Conservation (phyloP, 1,140 invertebrate species). For the Glossosoma conforme region DNA sequence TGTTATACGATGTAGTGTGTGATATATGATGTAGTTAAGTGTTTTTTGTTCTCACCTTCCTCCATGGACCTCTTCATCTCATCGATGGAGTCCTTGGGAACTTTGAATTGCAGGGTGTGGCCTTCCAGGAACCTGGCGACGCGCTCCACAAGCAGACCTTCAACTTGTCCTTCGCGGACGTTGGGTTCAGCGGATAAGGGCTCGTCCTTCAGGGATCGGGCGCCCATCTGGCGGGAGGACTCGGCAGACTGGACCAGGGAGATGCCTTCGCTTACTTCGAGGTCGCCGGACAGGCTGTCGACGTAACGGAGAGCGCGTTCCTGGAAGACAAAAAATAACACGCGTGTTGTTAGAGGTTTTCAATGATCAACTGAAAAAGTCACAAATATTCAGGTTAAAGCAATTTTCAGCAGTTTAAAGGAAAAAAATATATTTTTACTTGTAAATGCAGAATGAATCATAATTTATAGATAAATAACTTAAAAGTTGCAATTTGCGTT, state of each 20-base stretch:
- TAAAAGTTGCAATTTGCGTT: too few relatives aligned
- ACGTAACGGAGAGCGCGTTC: constrained; percentile 63
- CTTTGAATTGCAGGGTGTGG: constrained; percentile 71
- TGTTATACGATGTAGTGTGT: too few relatives aligned
- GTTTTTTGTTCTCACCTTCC: constrained; percentile 58
- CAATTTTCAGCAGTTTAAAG: too few relatives aligned
- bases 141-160: constrained; percentile 68
- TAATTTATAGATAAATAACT: too few relatives aligned
- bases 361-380: too few relatives aligned
- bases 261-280: constrained; percentile 62
- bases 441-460: too few relatives aligned
- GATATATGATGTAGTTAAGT: too few relatives aligned
- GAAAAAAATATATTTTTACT: too few relatives aligned
- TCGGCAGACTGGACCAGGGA: constrained; percentile 62
- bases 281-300: constrained; percentile 51
- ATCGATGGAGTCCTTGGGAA: constrained; percentile 62
- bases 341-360: too few relatives aligned
- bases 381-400: too few relatives aligned
- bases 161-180: constrained; percentile 69
- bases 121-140: constrained; percentile 69
- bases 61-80: constrained; percentile 63
- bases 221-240: constrained; percentile 43
- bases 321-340: constrained; percentile 48
- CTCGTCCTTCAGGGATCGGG: constrained; percentile 47
- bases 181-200: constrained; percentile 61